Conservation (phyloP, 2,888 invertebrate species). For the Heliconius sara region DNA sequence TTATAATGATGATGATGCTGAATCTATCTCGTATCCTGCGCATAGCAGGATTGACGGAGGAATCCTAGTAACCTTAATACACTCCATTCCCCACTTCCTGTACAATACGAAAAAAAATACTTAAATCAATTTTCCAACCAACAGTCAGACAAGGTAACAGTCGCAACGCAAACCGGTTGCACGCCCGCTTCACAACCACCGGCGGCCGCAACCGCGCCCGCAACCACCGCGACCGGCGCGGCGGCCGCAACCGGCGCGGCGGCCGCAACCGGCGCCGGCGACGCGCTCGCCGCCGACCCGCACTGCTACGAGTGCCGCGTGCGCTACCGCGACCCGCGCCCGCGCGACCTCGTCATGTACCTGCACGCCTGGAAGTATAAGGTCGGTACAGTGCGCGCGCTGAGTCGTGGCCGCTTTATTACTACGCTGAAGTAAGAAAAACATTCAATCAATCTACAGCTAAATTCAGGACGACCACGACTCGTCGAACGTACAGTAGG, state of each 20-base stretch:
- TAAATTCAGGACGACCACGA: no score
- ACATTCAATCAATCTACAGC: no score
- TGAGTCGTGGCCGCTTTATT: no score
- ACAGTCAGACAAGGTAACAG: constrained; percentile 87
- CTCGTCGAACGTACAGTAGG: no score
- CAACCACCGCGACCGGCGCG: neutral
- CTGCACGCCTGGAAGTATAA: constrained; percentile 97
- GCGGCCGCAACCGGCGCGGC: neutral
- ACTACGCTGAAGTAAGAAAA: no score
- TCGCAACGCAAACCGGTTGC: constrained; percentile 94
- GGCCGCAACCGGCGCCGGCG: neutral
- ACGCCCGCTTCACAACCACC: constrained; percentile 79
- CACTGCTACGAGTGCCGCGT: constrained; percentile 97
- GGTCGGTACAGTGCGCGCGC: constrained; percentile 68
- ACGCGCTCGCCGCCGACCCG: constrained; percentile 88
- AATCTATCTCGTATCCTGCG: no score
- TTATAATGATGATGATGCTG: no score
- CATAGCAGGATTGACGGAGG: no score
- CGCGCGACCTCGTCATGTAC: constrained; percentile 96
- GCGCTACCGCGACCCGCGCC: constrained; percentile 94
- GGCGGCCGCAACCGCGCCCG: neutral
- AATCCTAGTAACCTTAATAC: no score
- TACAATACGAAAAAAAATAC: neutral
- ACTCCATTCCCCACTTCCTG: neutral
- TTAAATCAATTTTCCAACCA: neutral